A percentile compares a stretch with the other conserved stretches of the same genome.
These are phyloP conservation scores for Raja brachyura DNA, from an alignment of 2,113 vertebrate species.

Conservation along the genomic window DNA sequence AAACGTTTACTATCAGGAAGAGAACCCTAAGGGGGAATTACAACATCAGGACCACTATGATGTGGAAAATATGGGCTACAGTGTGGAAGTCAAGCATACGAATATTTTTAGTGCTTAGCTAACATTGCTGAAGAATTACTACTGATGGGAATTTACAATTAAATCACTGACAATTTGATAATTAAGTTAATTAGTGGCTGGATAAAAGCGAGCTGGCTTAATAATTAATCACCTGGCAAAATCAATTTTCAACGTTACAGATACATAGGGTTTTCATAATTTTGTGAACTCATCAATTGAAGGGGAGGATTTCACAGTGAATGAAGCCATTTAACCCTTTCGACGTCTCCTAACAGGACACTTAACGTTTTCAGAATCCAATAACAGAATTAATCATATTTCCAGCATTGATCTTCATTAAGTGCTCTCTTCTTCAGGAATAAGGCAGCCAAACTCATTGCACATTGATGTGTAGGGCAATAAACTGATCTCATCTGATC, in stretches of 20 bases:
- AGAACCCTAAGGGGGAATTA: neutral
- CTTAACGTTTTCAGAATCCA: neutral
- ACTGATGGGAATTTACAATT: neutral
- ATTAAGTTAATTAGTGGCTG: neutral
- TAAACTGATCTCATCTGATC: too few relatives aligned
- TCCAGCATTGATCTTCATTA: neutral
- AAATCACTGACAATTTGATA: neutral
- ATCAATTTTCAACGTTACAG: neutral
- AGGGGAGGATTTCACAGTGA: neutral
- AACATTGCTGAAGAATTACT: neutral
- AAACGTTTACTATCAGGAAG: neutral
- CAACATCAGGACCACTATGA: neutral
- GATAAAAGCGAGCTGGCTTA: neutral
- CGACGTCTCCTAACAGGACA: neutral
- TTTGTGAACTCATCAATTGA: neutral
- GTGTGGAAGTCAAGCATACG: neutral
- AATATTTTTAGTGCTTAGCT: neutral
- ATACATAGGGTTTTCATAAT: neutral
- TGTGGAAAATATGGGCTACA: neutral
- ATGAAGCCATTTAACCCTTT: neutral
- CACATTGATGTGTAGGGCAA: too few relatives aligned
- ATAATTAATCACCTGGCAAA: neutral
- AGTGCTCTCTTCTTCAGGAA: neutral
- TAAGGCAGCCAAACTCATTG: neutral
- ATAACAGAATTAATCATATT: neutral